Base-by-base conservation (phyloP, 2,113 vertebrate genomes). In the Alethe diademata region DNA sequence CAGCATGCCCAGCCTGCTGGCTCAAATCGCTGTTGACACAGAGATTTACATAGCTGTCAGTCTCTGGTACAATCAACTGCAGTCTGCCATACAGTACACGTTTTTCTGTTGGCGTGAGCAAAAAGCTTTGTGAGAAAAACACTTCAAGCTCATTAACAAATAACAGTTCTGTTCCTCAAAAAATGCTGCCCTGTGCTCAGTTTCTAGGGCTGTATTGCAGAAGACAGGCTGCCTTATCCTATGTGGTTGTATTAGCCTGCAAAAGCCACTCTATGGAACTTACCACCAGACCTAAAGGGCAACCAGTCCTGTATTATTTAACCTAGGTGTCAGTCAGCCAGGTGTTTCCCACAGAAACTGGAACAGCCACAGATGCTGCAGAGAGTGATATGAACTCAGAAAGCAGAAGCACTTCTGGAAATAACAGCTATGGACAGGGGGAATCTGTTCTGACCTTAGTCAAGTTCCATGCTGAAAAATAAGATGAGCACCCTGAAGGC, bases 11-110 rank as follows among this genome's bases (percentile, higher is more conserved):
- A 75, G 71, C 56, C 80, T 60, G 42, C 54, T 87, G 73, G 81
- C 64, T 79, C 47, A 94, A 88, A 91, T 64, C 1, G 6, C 8
- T 88, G 90, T 87, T 93, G 90, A 93, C 84, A 78, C 54, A 90
- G 75, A 65, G 86, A 94, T 95, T 83, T 93, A 36, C 82, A 90
- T 66, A 80, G 90, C 78, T 96, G 93, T 90, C 94, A 86, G 67
- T 88, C 90, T 88, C 88, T 50, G 85, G 19, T 79, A 88, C 70
- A 71, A 88, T 71, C 82, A 83, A 1, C 33, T 90, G 64, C 19
- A 90, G 58, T 56, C 57, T 90, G 60, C 35, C 2, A 0, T 86
- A 90, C 74, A 80, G 72, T 56, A 84, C 36, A 74, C 14, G 58
- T 31, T 83, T 93, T 80, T 78, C 92, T 93, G 61, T 83, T 78